A percentile compares a stretch with the other conserved stretches of the same genome.
Conservation (phyloP, 2,797 vertebrate species). For the Mus spretus region DNA sequence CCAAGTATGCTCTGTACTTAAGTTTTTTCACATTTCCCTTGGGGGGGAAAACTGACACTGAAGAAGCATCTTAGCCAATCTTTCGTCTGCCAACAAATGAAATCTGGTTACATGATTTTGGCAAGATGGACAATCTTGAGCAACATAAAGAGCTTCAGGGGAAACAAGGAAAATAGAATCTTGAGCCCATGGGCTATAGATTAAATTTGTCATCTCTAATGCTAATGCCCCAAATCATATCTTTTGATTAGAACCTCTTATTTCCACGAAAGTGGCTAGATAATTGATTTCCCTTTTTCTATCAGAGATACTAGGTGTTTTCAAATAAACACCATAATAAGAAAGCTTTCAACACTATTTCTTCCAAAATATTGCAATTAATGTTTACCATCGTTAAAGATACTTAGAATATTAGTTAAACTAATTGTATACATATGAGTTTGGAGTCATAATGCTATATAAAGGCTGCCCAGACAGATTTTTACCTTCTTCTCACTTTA, state of each 20-base stretch:
- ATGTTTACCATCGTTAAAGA: not conserved
- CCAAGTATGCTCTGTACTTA: not conserved
- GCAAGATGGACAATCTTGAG: slow-evolving; percentile 15
- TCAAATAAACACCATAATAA: not conserved
- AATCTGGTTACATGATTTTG: not conserved
- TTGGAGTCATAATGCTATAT: not conserved
- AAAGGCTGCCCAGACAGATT: not conserved
- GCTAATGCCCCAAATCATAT: not conserved
- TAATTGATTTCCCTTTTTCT: not conserved
- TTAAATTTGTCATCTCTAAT: not conserved
- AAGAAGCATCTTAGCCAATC: slow-evolving; percentile 44
- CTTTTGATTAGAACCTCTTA: not conserved
- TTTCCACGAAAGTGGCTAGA: fast-evolving
- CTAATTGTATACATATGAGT: not conserved
- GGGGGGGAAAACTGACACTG: not conserved
- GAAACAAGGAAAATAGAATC: not conserved
- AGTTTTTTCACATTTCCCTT: slow-evolving; percentile 13
- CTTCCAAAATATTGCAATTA: not conserved
- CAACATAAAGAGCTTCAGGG: slow-evolving; percentile 2
- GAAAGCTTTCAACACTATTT: not conserved
- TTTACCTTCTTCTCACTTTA: not conserved
- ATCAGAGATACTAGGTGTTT: not conserved
- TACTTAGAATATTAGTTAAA: not conserved
- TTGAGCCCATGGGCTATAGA: not conserved
- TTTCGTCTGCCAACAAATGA: not conserved